Conservation (phyloP, 2,888 invertebrate genomes). For the Apamea anceps region DNA sequence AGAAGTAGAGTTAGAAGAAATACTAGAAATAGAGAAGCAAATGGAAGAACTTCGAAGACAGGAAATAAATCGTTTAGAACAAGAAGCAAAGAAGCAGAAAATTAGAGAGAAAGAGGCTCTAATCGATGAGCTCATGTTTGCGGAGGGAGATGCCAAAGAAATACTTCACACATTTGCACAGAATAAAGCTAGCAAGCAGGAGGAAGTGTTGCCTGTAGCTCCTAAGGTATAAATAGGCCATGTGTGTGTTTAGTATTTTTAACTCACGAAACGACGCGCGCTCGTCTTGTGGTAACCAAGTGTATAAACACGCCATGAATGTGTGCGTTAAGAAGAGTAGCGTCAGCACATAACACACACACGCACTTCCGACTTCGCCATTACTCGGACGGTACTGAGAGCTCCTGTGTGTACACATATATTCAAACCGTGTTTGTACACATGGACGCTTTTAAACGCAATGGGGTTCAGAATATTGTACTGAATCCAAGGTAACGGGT, state of each 20-base stretch:
- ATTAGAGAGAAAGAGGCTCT: slow-evolving; percentile 96
- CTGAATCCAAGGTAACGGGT: too few species aligned
- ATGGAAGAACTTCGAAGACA: slow-evolving; percentile 93
- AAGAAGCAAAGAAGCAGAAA: slow-evolving; percentile 94
- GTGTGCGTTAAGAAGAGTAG: too few species aligned
- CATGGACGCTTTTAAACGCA: too few species aligned
- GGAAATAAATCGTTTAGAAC: slow-evolving; percentile 92
- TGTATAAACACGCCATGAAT: not conserved
- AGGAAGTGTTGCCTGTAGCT: slow-evolving; percentile 86
- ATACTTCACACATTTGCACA: slow-evolving; percentile 96
- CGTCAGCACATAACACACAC: too few species aligned
- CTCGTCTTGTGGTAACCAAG: not conserved
- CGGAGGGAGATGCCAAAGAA: slow-evolving; percentile 96
- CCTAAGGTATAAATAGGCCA: slow-evolving; percentile 77
- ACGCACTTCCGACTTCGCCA: too few species aligned
- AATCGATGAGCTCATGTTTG: slow-evolving; percentile 98
- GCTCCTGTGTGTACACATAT: too few species aligned
- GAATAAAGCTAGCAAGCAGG: slow-evolving; percentile 92
- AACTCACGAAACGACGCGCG: not conserved
- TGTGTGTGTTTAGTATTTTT: not conserved
- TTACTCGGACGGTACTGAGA: too few species aligned
- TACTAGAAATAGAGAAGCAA: slow-evolving; percentile 95
- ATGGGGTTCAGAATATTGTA: too few species aligned
- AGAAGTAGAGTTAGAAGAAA: slow-evolving; percentile 96
- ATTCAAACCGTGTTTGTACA: too few species aligned